A percentile compares a stretch with the other conserved stretches of the same genome.
Evolutionary conservation across 1,140 invertebrate species (phyloP).

Genomic region (Lepidurus apus): DNA sequence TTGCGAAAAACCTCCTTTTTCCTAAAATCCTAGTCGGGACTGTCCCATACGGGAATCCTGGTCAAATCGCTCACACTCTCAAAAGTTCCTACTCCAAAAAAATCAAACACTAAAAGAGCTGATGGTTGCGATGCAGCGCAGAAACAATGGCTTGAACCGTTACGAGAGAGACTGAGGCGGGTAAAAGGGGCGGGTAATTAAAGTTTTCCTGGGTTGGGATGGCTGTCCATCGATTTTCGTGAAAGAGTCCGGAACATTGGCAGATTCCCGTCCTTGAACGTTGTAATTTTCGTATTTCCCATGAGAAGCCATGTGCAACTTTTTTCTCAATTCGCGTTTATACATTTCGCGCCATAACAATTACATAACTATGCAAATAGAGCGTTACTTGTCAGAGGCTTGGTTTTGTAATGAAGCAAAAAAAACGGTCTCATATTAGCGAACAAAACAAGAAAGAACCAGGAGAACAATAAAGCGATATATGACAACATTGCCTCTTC

Average conservation of each 20-base stretch:
- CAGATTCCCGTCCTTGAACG: not conserved
- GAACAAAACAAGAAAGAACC: not conserved
- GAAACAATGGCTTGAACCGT: not conserved
- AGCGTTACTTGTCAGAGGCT: conserved; percentile 1
- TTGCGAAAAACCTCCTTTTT: not conserved
- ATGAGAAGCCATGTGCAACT: not conserved
- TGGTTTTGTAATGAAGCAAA: conserved; percentile 2
- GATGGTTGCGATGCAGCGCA: not conserved
- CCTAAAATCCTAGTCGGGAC: not conserved
- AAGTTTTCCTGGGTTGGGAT: conserved; percentile 1
- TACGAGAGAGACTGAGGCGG: not conserved
- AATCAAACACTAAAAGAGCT: not conserved
- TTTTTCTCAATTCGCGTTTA: not conserved
- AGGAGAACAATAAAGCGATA: not conserved
- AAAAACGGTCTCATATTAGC: not conserved
- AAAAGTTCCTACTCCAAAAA: not conserved
- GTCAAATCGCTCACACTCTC: not conserved
- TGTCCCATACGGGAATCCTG: not conserved
- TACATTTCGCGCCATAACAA: conserved; percentile 8
- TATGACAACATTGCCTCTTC: too few relatives aligned
- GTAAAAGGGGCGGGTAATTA: conserved; percentile 3
- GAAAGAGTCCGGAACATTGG: not conserved
- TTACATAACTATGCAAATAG: conserved; percentile 13
- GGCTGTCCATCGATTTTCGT: not conserved
- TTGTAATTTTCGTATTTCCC: not conserved